Conservation (phyloP, 2,888 invertebrate genomes). For the Cynaeus angustus region DNA sequence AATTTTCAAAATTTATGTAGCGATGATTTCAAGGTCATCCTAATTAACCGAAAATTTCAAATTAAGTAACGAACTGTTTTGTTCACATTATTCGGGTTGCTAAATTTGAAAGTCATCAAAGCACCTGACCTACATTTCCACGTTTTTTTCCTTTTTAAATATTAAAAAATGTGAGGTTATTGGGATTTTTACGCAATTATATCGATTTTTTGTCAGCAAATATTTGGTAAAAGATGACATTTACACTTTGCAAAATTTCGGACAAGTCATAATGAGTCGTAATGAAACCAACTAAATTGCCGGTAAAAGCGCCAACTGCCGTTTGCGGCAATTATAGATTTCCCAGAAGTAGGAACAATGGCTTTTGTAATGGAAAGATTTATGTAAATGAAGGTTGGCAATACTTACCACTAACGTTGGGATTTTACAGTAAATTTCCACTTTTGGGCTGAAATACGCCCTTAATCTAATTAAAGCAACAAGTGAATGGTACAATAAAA, state of each 20-base stretch:
- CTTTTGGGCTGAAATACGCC: too few species aligned
- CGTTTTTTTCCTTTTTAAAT: not conserved
- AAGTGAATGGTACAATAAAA: constrained; percentile 6
- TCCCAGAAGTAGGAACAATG: too few species aligned
- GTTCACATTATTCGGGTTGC: constrained; percentile 31
- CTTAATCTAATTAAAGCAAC: not conserved
- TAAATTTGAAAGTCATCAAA: constrained; percentile 30
- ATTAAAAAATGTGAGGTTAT: not conserved
- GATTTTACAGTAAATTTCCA: too few species aligned
- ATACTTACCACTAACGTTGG: too few species aligned
- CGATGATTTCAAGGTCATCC: not conserved
- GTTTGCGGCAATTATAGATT: too few species aligned
- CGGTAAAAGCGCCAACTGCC: not conserved
- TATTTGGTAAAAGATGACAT: not conserved
- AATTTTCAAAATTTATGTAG: not conserved
- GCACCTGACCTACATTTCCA: constrained; percentile 15
- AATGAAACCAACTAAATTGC: too few species aligned
- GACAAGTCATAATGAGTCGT: not conserved
- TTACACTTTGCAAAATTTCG: constrained; percentile 7
- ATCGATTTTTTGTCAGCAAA: too few species aligned
- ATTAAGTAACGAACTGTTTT: constrained; percentile 10
- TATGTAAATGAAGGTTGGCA: too few species aligned
- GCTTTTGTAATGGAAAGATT: too few species aligned
- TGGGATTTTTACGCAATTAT: too few species aligned
- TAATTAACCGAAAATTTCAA: not conserved